phyloP scores from a whole-genome alignment of 2,113 vertebrate genomes.

The Amphilophus citrinellus region DNA sequence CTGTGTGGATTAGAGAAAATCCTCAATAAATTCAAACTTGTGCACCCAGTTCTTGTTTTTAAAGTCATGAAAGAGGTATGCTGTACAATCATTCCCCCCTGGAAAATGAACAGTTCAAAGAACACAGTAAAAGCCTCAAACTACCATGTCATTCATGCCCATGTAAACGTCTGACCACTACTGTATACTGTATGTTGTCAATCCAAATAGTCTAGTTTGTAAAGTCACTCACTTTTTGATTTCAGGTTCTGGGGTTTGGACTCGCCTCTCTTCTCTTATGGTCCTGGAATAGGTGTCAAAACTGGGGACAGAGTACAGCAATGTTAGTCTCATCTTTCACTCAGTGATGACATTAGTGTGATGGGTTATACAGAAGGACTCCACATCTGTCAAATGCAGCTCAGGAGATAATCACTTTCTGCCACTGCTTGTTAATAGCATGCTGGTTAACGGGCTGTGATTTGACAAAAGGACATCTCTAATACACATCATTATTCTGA shows the following conservation, averaged over 20 bases:
- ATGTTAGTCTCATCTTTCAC: constrained; percentile 50
- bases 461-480: constrained; percentile 70
- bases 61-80: no score
- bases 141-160: background rate
- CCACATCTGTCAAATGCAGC: constrained; percentile 58
- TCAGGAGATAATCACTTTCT: constrained; percentile 68
- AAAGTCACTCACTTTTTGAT: constrained; percentile 75
- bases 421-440: constrained; percentile 64
- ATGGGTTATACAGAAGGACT: constrained; percentile 37
- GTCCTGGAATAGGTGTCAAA: constrained; percentile 49
- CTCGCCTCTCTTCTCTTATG: constrained; percentile 16
- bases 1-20: no score
- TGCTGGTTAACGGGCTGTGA: constrained; percentile 57
- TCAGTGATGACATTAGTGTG: constrained; percentile 4
- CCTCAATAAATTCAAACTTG: no score
- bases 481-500: constrained; percentile 72
- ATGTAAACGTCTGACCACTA: background rate
- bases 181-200: background rate
- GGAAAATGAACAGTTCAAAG: background rate
- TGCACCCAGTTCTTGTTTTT: no score
- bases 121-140: background rate
- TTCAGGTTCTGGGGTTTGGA: constrained; percentile 65
- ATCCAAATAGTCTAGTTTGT: background rate
- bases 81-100: no score
- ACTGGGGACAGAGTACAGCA: constrained; percentile 41